These are phyloP conservation scores for Andrena praecox DNA, from an alignment of 2,888 invertebrate species.

Conservation along the genomic window DNA sequence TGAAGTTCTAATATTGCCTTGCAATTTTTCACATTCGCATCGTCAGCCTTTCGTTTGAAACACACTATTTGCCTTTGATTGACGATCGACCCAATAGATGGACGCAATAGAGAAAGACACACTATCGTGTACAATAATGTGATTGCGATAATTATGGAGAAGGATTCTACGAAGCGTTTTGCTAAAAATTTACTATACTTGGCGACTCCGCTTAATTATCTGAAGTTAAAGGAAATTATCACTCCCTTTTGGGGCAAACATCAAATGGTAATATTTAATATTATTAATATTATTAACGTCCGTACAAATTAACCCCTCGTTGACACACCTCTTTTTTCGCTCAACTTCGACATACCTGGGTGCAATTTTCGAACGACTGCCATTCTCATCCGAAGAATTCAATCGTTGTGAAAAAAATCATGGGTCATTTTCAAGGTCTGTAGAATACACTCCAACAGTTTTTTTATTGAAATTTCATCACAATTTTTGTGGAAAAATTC, in stretches of 20 bases:
- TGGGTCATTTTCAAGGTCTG: too few species aligned
- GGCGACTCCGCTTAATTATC: neutral
- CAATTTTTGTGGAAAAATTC: too few species aligned
- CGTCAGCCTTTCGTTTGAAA: conserved; percentile 4
- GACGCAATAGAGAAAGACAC: conserved; percentile 13
- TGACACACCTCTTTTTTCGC: too few species aligned
- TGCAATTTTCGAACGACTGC: neutral
- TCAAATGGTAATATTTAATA: too few species aligned
- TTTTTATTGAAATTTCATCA: too few species aligned
- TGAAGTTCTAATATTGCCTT: conserved; percentile 35
- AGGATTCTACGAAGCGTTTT: neutral
- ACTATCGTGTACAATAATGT: neutral
- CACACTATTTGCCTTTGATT: conserved; percentile 16
- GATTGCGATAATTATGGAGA: conserved; percentile 9
- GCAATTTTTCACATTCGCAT: conserved; percentile 3
- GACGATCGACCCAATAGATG: conserved; percentile 30
- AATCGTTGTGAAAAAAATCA: too few species aligned
- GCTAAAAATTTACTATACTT: neutral
- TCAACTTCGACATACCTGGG: too few species aligned
- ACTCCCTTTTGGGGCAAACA: neutral
- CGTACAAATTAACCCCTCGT: too few species aligned
- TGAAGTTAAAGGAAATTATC: neutral
- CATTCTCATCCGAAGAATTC: too few species aligned
- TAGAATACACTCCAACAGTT: too few species aligned
- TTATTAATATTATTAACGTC: too few species aligned